These are phyloP conservation scores for Diorhabda carinulata DNA, from an alignment of 1,140 invertebrate species.

Conservation along the genomic window DNA sequence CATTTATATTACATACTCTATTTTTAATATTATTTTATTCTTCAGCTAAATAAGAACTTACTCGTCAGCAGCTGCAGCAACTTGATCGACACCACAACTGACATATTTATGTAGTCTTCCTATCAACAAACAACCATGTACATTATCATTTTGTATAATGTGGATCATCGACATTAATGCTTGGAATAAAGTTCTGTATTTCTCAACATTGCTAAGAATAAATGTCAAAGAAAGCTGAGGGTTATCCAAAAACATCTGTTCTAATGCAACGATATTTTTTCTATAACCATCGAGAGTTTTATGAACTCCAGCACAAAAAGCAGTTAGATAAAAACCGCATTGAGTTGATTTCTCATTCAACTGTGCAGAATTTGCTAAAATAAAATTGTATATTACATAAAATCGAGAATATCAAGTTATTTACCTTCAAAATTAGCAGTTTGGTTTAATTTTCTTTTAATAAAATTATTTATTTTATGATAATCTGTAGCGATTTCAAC, in stretches of 20 bases:
- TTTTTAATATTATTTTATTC: background rate
- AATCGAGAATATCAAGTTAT: background rate
- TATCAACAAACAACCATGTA: slow-evolving; percentile 58
- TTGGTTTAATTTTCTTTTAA: slow-evolving; percentile 31
- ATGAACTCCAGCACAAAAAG: slow-evolving; percentile 59
- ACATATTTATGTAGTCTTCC: slow-evolving; percentile 55
- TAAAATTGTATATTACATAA: background rate
- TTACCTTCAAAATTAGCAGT: slow-evolving; percentile 21
- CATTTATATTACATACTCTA: too few species aligned
- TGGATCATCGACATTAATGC: slow-evolving; percentile 54
- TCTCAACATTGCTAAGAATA: slow-evolving; percentile 53
- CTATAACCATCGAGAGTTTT: slow-evolving; percentile 56
- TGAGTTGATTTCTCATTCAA: slow-evolving; percentile 12
- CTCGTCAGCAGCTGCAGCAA: slow-evolving; percentile 53
- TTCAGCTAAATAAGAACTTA: slow-evolving; percentile 36
- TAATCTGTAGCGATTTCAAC: slow-evolving; percentile 39
- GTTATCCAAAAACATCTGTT: slow-evolving; percentile 52
- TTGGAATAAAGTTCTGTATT: slow-evolving; percentile 52
- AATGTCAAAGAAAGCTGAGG: slow-evolving; percentile 52
- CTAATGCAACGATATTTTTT: slow-evolving; percentile 54
- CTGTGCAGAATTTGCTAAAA: background rate
- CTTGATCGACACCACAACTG: slow-evolving; percentile 53
- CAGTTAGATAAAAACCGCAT: slow-evolving; percentile 56
- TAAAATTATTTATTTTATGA: slow-evolving; percentile 41
- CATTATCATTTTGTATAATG: slow-evolving; percentile 51